Conservation (phyloP, 2,888 invertebrate genomes). For the Cephus pygmeus region DNA sequence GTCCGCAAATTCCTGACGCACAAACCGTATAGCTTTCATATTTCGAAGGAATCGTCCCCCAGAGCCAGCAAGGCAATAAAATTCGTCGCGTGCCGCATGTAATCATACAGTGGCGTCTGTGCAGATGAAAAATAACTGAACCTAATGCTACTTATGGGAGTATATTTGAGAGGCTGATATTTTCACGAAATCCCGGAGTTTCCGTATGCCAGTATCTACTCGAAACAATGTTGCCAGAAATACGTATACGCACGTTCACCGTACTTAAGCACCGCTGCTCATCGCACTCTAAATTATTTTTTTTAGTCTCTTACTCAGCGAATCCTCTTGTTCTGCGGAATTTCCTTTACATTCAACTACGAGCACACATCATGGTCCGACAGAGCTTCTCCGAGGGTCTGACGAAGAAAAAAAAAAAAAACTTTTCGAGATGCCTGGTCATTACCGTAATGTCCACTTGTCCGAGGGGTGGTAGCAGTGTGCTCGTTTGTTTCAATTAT, state of each 20-base stretch:
- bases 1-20: conserved; percentile 1
- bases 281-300: neutral
- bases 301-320: neutral
- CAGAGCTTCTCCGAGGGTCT: neutral
- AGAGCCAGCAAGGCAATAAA: conserved; percentile 17
- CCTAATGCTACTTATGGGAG: conserved; percentile 6
- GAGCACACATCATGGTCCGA: neutral
- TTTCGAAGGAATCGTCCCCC: conserved; percentile 18
- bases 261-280: neutral
- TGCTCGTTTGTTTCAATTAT: neutral
- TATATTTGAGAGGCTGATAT: neutral
- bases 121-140: neutral
- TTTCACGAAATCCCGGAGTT: neutral
- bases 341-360: neutral
- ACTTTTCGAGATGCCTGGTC: neutral
- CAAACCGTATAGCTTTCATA: conserved; percentile 18
- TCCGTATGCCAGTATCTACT: neutral
- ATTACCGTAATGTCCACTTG: neutral
- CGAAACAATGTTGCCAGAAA: neutral
- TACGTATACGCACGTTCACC: neutral
- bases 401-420: neutral
- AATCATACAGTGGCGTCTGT: conserved; percentile 13
- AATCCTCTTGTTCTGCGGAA: neutral
- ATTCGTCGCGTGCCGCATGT: conserved; percentile 15
- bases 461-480: neutral